Evolutionary conservation across 2,797 vertebrate species (phyloP).

Genomic region (Halcyon badia): DNA sequence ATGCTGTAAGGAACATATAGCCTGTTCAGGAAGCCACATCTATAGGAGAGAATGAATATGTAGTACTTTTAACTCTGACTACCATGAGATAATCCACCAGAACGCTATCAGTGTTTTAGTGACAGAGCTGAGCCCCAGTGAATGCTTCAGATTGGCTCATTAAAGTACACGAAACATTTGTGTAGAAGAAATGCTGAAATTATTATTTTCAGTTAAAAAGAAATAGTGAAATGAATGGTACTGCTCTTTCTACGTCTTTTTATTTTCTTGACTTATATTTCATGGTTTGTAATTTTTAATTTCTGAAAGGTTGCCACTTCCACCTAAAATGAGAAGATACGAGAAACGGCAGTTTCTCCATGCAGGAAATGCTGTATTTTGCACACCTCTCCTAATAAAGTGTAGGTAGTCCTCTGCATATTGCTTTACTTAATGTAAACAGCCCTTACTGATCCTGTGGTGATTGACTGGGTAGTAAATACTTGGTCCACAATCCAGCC

Average conservation of each 20-base stretch:
- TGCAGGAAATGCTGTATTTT: background rate
- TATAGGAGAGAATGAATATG: background rate
- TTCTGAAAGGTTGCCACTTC: background rate
- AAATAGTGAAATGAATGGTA: background rate
- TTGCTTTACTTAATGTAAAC: background rate
- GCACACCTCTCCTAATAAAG: background rate
- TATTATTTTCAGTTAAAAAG: background rate
- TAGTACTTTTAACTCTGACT: accelerated
- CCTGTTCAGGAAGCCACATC: background rate
- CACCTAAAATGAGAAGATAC: background rate
- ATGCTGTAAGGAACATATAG: background rate
- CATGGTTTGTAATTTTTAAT: background rate
- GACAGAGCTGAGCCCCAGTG: background rate
- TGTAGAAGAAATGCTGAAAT: background rate
- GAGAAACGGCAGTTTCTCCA: background rate
- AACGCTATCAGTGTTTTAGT: background rate
- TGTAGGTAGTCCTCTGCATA: background rate
- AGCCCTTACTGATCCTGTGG: background rate
- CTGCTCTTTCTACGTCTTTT: background rate
- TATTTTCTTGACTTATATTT: background rate
- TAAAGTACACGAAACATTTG: background rate
- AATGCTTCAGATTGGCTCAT: background rate
- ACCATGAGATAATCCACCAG: background rate
- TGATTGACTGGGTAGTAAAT: background rate
- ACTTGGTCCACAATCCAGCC: background rate